Base-by-base conservation (phyloP, 2,113 vertebrate species). In the Muntiacus muntjak region DNA sequence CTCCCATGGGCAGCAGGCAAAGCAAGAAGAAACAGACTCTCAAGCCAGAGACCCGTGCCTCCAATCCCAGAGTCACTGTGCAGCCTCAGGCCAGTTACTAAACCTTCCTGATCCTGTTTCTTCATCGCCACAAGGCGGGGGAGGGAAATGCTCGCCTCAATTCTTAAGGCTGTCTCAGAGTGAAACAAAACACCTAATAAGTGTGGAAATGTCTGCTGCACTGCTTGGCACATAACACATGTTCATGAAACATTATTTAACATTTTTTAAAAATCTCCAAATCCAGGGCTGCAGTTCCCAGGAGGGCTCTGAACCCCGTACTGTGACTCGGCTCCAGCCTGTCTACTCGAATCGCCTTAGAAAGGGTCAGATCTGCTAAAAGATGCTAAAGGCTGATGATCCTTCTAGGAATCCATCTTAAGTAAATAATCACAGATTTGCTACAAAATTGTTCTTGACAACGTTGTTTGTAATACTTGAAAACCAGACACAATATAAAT, bases 401-500 rank as follows among this genome's bases (percentile, higher is more conserved):
- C 28, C 76, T 36, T 45, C 17, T 16, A 74, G 57, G 33, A 62
- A 79, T 74, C 57, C 85, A 67, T 85, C 88, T 87, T 64, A 78
- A 93, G 94, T 83, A 94, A 97, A 92, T 33, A 62, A 71, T 74
- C 94, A 58, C 23, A 23, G 60, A 57, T 91, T 89, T 74, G 76
- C 87, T 33, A 36, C 58, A 28, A 40, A 92, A 92, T 79, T 86
- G 76, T 76, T 82, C 87, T 92, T 47, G 85, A 95, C 71, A 55
- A 50, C 57, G 33, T 52, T 85, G 87, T 96, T 89, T 79, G 67
- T 62, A 55, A 85, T 21, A 45, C 85, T 87, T 23, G 57, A 90
- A 85, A 88, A 55, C 36, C 55, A 33, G 54, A n/a, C 21, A 47
- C 26, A 23, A 82, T 89, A 58, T 47, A 67, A 95, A 83, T 84